phyloP scores from a whole-genome alignment of 2,113 vertebrate genomes.

The Leuciscus idus region DNA sequence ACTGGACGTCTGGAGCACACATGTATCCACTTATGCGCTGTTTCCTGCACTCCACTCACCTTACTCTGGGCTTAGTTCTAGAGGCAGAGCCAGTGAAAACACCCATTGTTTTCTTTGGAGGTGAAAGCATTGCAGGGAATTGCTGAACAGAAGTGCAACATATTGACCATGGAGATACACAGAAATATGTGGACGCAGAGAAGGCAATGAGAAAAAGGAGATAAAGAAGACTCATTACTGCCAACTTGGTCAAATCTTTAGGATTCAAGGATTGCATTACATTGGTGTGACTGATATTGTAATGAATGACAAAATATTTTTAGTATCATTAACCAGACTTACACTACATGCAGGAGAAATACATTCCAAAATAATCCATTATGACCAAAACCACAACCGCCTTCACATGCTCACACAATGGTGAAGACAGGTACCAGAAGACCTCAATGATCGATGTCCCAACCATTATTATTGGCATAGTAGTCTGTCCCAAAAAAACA shows the following conservation, averaged over 20 bases:
- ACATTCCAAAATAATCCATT: neutral
- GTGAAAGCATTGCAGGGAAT: conserved; percentile 38
- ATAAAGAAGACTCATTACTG: neutral
- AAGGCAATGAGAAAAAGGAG: neutral
- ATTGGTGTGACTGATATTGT: neutral
- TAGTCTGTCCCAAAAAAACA: neutral
- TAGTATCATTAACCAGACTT: neutral
- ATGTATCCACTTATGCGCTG: conserved; percentile 57
- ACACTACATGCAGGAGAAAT: conserved; percentile 3
- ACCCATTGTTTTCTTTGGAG: conserved; percentile 52
- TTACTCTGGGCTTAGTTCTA: conserved; percentile 51
- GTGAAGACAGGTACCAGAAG: neutral
- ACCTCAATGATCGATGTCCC: neutral
- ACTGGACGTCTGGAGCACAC: conserved; percentile 38
- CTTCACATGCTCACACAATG: conserved; percentile 6
- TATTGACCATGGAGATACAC: conserved; percentile 1
- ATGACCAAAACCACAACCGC: neutral
- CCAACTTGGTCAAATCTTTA: neutral
- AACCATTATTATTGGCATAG: neutral
- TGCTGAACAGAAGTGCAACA: neutral
- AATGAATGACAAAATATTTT: neutral
- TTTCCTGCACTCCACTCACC: conserved; percentile 57
- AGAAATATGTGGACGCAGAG: neutral
- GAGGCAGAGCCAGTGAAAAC: conserved; percentile 56
- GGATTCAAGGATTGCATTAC: neutral